Evolutionary conservation across 2,797 vertebrate species (phyloP).

Genomic region (Hyperoplus lanceolatus): DNA sequence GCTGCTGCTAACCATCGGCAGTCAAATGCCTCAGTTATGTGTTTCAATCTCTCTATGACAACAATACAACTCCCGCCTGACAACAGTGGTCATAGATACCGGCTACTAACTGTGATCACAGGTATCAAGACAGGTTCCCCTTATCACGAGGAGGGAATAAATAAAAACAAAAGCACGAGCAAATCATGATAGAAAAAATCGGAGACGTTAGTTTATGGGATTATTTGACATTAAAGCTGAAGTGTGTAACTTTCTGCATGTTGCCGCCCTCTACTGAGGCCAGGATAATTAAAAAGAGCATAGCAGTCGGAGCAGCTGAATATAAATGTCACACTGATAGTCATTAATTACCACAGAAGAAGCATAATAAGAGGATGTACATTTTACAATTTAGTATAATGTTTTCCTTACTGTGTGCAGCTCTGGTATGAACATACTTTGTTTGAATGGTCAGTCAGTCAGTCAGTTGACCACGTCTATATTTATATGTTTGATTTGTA

Average conservation of each 20-base stretch:
- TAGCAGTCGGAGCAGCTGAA: not conserved
- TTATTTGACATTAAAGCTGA: not conserved
- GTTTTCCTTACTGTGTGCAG: not conserved
- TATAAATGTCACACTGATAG: not conserved
- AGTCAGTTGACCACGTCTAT: not conserved
- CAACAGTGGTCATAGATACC: slow-evolving; percentile 77
- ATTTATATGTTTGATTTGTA: too few species aligned
- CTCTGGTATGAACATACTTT: not conserved
- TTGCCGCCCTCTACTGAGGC: slow-evolving; percentile 11
- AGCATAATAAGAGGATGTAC: not conserved
- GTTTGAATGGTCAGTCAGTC: not conserved
- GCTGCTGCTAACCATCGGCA: slow-evolving; percentile 73
- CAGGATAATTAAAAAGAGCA: not conserved
- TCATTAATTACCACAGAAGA: not conserved
- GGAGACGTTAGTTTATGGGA: not conserved
- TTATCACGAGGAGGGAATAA: slow-evolving; percentile 5
- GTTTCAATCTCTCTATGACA: slow-evolving; percentile 71
- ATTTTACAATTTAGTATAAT: not conserved
- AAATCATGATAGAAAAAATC: slow-evolving; percentile 15
- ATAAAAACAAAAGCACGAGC: slow-evolving; percentile 8
- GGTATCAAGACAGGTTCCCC: slow-evolving; percentile 50
- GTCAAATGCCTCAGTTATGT: slow-evolving; percentile 78
- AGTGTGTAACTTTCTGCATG: slow-evolving; percentile 1
- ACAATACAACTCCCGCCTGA: slow-evolving; percentile 70
- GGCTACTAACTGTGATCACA: slow-evolving; percentile 39